Base-by-base conservation (phyloP, 1,140 invertebrate species). In the Lordiphosa clarofinis region DNA sequence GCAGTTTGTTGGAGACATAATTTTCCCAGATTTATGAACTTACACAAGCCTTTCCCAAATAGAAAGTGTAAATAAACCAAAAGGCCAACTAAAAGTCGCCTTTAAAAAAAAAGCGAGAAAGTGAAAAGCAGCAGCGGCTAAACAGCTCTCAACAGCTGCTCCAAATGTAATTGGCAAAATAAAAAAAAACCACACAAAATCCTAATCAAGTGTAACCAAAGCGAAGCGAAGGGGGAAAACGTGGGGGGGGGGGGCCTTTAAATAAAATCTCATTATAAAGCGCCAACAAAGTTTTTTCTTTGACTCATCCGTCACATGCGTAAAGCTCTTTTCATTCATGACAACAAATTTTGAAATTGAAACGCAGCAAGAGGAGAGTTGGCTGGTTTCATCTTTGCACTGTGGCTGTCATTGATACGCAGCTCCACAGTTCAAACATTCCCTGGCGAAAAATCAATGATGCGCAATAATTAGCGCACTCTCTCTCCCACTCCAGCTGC, bases 391-490 rank as follows among this genome's bases (percentile, higher is more conserved):
- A 66, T 67, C 62, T 44, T 40, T 21, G 54, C 13, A 74, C 58
- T 66, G 70, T 60, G 58, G 53, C 58, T 65, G 69, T 68, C 76
- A 82, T 81, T 81, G 75, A 81, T 82, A 63, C 40, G 12, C 46
- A 35, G 40, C 37, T 9, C 15, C 15, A 15, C 15, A n/a, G 36
- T 46, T 12, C 40, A 12, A 42, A 15, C 40, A 12, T 28, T 11
- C 10, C 19, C 40, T n/a, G 21, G 12, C 50, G 3, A 59, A 43
- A 57, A 73, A 60, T 73, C 78, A 84, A 73, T 82, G 78, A 65
- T 73, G 78, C 73, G 69, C 78, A 78, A 70, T 84, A 82, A 82
- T 82, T 82, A 82, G 78, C 78, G 56, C 71, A 60, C 43, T 21
- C n/a, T 43, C 13, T 7, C 21, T 11, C 8, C 24, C 19, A 8